phyloP scores from a whole-genome alignment of 2,797 vertebrate species.

The Acomys russatus region DNA sequence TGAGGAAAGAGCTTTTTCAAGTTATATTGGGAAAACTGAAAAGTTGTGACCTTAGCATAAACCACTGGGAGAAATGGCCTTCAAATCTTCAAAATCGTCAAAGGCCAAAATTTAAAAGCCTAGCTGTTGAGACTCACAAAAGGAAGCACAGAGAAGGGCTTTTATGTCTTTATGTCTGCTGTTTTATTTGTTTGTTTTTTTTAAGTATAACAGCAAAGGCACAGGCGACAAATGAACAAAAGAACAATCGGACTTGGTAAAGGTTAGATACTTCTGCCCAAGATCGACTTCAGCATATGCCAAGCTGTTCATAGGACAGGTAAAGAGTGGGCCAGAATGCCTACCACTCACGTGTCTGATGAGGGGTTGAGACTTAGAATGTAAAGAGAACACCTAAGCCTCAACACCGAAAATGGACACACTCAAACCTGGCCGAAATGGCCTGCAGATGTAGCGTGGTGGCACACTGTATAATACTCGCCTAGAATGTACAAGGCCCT shows the following conservation, averaged over 20 bases:
- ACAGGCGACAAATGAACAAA: too few relatives aligned
- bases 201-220: background rate
- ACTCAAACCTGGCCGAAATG: background rate
- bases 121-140: background rate
- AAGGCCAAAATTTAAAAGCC: background rate
- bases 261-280: background rate
- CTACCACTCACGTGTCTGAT: background rate
- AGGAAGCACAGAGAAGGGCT: background rate
- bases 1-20: background rate
- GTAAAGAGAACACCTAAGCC: background rate
- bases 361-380: background rate
- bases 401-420: background rate
- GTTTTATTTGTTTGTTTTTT: background rate
- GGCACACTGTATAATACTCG: too few relatives aligned
- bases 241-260: background rate
- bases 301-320: too few relatives aligned
- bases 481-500: too few relatives aligned
- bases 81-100: background rate
- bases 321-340: background rate
- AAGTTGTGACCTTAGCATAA: background rate
- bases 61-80: background rate
- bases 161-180: background rate
- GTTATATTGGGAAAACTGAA: background rate
- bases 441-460: background rate
- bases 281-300: rapidly evolving